phyloP scores from a whole-genome alignment of 2,797 vertebrate genomes.

The Eulemur albifrons region DNA sequence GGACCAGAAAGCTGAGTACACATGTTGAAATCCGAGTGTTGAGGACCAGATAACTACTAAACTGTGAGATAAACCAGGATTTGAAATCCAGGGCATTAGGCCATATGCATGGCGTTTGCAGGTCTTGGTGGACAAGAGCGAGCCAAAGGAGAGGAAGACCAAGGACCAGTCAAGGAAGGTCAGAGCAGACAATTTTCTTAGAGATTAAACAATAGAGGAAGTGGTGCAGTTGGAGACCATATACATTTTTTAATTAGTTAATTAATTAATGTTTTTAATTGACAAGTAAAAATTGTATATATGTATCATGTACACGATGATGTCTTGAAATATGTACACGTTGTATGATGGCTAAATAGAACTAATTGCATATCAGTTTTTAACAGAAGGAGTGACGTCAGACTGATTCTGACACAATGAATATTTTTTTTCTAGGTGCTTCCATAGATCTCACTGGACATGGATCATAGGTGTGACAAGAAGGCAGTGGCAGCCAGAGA shows the following conservation, averaged over 20 bases:
- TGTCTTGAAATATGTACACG: background rate
- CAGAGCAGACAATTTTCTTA: background rate
- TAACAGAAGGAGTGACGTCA: background rate
- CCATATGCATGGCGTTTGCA: background rate
- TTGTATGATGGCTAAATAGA: background rate
- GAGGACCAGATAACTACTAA: slow-evolving; percentile 10
- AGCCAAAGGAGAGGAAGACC: background rate
- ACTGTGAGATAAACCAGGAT: background rate
- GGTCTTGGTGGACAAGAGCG: slow-evolving; percentile 34
- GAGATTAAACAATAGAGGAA: background rate
- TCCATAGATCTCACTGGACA: background rate
- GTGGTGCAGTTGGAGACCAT: background rate
- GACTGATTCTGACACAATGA: background rate
- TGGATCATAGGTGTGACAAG: background rate
- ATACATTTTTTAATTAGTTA: background rate
- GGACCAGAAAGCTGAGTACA: background rate
- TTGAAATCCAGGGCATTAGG: background rate
- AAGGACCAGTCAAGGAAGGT: background rate
- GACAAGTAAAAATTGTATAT: background rate
- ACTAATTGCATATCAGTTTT: background rate
- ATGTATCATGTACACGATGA: no score
- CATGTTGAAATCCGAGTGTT: background rate
- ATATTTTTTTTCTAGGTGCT: background rate
- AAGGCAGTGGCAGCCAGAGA: background rate
- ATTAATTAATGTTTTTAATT: background rate